Evolutionary conservation across 2,888 invertebrate genomes (phyloP).

Genomic region (Drosophila conformis): DNA sequence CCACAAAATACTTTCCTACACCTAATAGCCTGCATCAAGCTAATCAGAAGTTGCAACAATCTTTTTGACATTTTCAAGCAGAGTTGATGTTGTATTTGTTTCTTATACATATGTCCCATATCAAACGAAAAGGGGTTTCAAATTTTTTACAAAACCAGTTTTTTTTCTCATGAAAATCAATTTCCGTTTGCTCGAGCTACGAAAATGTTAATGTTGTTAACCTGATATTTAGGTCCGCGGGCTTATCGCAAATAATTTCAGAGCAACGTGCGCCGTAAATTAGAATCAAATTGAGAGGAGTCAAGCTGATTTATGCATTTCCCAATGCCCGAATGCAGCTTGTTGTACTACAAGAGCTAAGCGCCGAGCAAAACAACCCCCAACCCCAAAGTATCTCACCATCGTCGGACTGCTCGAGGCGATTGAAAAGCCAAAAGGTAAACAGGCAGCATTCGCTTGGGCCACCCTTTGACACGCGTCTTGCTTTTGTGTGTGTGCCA

Average conservation of each 20-base stretch:
- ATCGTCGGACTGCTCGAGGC: slow-evolving; percentile 22
- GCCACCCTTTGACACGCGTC: slow-evolving; percentile 71
- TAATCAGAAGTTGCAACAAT: background rate
- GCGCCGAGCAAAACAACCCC: slow-evolving; percentile 29
- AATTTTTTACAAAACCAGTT: slow-evolving; percentile 16
- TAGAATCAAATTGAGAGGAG: slow-evolving; percentile 74
- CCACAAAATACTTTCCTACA: background rate
- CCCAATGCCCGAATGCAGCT: slow-evolving; percentile 48
- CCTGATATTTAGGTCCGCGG: slow-evolving; percentile 64
- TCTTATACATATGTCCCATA: background rate
- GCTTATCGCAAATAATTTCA: slow-evolving; percentile 57
- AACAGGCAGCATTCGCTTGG: slow-evolving; percentile 47
- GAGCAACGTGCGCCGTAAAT: slow-evolving; percentile 65
- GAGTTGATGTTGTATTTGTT: background rate
- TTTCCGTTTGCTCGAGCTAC: slow-evolving; percentile 33
- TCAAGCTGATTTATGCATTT: slow-evolving; percentile 74
- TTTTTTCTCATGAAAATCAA: slow-evolving; percentile 70
- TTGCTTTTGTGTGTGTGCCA: slow-evolving; percentile 20
- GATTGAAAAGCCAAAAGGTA: slow-evolving; percentile 73
- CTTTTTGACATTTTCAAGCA: background rate
- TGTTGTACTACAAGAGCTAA: slow-evolving; percentile 50
- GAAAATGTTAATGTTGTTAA: slow-evolving; percentile 49
- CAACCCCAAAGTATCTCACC: background rate
- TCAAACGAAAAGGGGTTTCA: background rate
- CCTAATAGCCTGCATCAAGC: background rate